phyloP scores from a whole-genome alignment of 2,797 vertebrate genomes.

The Melanogrammus aeglefinus region DNA sequence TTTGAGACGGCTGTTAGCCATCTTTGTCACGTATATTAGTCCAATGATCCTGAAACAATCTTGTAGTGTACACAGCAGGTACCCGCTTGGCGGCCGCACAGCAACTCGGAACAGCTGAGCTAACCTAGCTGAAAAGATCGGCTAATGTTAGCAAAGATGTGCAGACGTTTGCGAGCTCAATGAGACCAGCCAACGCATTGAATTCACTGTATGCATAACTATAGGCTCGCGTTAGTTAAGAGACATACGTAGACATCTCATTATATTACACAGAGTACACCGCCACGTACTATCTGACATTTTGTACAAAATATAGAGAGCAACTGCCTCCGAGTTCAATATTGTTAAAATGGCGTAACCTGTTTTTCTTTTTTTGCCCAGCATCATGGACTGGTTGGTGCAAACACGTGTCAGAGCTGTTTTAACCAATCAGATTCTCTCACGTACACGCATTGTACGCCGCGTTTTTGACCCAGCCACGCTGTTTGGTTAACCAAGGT shows the following conservation, averaged over 20 bases:
- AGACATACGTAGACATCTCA: not conserved
- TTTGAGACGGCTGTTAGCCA: slow-evolving; percentile 64
- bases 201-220: not conserved
- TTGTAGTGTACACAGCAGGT: too few relatives aligned
- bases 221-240: not conserved
- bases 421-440: slow-evolving; percentile 33
- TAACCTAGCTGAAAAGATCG: slow-evolving; percentile 29
- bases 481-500: not conserved
- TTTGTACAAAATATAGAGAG: slow-evolving; percentile 37
- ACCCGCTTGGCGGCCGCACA: not conserved
- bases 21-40: slow-evolving; percentile 26
- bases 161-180: slow-evolving; percentile 7
- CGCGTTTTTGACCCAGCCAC: not conserved
- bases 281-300: slow-evolving; percentile 66
- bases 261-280: not conserved
- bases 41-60: too few relatives aligned
- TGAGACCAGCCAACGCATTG: not conserved
- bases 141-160: slow-evolving; percentile 15
- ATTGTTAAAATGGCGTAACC: slow-evolving; percentile 69
- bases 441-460: not conserved
- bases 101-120: slow-evolving; percentile 24
- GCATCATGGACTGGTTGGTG: not conserved
- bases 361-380: slow-evolving; percentile 32
- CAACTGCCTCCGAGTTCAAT: slow-evolving; percentile 18
- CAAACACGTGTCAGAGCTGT: not conserved